Evolutionary conservation across 2,888 invertebrate genomes (phyloP).

Genomic region (Papilio demoleus): DNA sequence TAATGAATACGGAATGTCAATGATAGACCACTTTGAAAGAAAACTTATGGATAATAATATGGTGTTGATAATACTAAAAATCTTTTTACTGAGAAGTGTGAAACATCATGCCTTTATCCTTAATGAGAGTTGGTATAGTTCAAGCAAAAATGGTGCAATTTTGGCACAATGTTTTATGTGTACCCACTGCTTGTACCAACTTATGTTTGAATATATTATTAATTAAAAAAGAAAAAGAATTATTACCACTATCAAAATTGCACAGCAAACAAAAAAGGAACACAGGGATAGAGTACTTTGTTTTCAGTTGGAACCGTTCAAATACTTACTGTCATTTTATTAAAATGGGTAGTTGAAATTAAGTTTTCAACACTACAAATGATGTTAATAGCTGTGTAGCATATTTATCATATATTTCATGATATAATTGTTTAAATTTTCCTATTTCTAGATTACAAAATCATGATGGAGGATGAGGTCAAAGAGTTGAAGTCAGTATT

Average conservation of each 20-base stretch:
- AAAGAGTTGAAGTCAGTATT: slow-evolving; percentile 62
- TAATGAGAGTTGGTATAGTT: too few relatives aligned
- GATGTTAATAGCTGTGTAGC: neutral
- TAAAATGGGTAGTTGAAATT: neutral
- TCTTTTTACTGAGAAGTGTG: too few relatives aligned
- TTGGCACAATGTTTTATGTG: neutral
- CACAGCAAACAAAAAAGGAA: too few relatives aligned
- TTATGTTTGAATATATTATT: neutral
- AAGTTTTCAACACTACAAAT: neutral
- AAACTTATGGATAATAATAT: too few relatives aligned
- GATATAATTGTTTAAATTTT: neutral
- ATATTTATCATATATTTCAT: neutral
- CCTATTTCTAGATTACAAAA: neutral
- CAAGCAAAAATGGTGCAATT: neutral
- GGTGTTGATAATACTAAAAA: too few relatives aligned
- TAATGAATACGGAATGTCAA: too few relatives aligned
- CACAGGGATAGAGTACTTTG: too few relatives aligned
- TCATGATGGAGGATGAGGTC: slow-evolving; percentile 64
- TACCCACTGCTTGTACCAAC: slow-evolving; percentile 2
- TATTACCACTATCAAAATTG: neutral
- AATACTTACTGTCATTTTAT: too few relatives aligned
- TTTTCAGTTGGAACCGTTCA: too few relatives aligned
- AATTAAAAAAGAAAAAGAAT: too few relatives aligned
- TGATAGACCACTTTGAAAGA: too few relatives aligned
- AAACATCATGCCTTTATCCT: too few relatives aligned